Base-by-base conservation (phyloP, 1,140 invertebrate genomes). In the Drosophila triauraria region DNA sequence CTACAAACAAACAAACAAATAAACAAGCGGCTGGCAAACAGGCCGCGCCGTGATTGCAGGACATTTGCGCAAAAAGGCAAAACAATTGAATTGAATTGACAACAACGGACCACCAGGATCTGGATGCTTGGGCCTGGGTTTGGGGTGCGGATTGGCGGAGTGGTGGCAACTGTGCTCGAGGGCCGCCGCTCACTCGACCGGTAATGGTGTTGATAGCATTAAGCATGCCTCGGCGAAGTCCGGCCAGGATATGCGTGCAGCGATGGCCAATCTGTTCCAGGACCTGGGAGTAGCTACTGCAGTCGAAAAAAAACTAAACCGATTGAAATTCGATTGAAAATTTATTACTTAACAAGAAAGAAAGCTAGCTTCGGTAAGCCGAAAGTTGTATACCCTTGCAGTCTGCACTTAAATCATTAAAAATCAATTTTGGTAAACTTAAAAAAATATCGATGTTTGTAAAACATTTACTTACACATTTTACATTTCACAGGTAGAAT, bases 31-130 rank as follows among this genome's bases (percentile, higher is more conserved):
- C 80, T 65, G 71, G 54, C 84, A 82, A 88, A 88, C 72, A 83
- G 38, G 58, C 67, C 71, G 64, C 63, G 80, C 68, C 79, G 80
- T 88, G 84, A 87, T 87, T 90, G 85, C 85, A 68, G 67, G 56
- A 81, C 85, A 88, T 82, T 87, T 80, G 84, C 80, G 75, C 78
- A 83, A 88, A 85, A 90, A 90, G 81, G 81, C 85, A 85, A 85
- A 90, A 90, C 85, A 90, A 90, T 90, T 87, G 79, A 86, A 81
- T 80, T 78, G 64, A 77, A 86, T 83, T 82, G 78, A 90, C 85
- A 88, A 80, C 70, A 81, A 62, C 60, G 75, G 63, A 58, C 51
- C 59, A 65, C 50, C 38, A 67, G 67, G 50, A 30, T 15, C 32
- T 20, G 40, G 44, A 20, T 25, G 47, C 46, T 10, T 27, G 30